Percentiles rank a stretch among this genome's conserved stretches.
phyloP scores from a whole-genome alignment of 2,113 vertebrate species.

The Vulpes ferrilata region DNA sequence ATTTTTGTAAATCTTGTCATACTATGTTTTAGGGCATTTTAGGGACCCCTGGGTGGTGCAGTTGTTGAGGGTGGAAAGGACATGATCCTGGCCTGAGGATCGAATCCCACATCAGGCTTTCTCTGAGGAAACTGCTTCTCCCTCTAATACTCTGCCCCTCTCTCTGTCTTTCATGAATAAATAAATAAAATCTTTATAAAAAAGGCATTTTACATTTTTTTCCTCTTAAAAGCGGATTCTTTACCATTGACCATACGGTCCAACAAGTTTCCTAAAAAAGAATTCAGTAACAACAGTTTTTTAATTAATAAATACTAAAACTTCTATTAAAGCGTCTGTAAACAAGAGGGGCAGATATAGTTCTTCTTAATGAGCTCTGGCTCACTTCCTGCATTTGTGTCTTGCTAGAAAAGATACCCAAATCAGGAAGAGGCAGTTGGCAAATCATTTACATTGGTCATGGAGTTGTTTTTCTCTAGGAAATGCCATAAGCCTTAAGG shows the following conservation, averaged over 20 bases:
- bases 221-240: neutral
- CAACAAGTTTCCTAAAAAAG: neutral
- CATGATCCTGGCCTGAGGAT: too few relatives aligned
- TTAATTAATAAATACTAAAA: slow-evolving; percentile 3
- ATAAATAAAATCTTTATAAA: too few relatives aligned
- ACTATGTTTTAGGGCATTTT: neutral
- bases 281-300: neutral
- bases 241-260: neutral
- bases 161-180: too few relatives aligned
- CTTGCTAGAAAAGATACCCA: neutral
- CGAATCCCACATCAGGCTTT: too few relatives aligned
- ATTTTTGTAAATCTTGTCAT: neutral
- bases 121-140: too few relatives aligned
- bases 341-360: neutral
- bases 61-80: too few relatives aligned
- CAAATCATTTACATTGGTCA: neutral
- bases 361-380: neutral
- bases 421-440: neutral
- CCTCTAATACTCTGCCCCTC: too few relatives aligned
- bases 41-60: neutral
- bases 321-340: neutral
- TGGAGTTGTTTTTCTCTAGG: neutral
- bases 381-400: neutral
- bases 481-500: neutral
- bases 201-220: neutral